Base-by-base conservation (phyloP, 2,797 vertebrate genomes). In the Periparus ater region DNA sequence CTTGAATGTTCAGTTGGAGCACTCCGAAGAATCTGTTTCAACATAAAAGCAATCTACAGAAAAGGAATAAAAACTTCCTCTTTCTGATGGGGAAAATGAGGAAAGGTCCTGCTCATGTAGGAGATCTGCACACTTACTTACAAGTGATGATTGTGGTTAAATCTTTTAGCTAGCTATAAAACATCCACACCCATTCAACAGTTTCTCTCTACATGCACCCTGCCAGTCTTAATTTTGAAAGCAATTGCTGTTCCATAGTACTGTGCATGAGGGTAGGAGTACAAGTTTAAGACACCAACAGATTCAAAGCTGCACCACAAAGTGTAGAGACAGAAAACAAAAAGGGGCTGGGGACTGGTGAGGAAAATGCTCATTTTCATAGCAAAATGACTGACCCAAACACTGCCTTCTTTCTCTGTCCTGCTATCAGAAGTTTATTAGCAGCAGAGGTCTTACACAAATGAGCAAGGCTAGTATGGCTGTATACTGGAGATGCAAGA, bases 331-430 rank as follows among this genome's bases (percentile, higher is more conserved):
- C 1, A 3, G 11, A 27, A 34, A 15, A 25, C 2, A 42, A 47
- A 47, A 34, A 51, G 3, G 3, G 1, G 0, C 0, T 42, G 4
- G 17, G 8, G 25, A 57, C 22, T 54, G 14, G 11, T 57, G 17
- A 70, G 62, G 67, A 87, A 57, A 92, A 68, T 11, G 6, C 3
- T 54, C 23, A 25, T 66, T 79, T 60, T 61, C 25, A 54, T 2
- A 58, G 38, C 30, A 65, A 34, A 82, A 57, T 17, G 17, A 38
- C 4, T 32, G 48, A 63, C n/a, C n/a, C 17, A 47, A 91, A 70
- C 27, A 47, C 21, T 36, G 13, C 19, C 30, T 25, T 34, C 40
- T 67, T 66, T 55, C 60, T 61, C 19, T 62, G 8, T 15, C 21
- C 42, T 51, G 23, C 16, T 63, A 36, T 10, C 1, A 29, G 13